phyloP scores from a whole-genome alignment of 2,888 invertebrate genomes.

The Scotopteryx bipunctaria region DNA sequence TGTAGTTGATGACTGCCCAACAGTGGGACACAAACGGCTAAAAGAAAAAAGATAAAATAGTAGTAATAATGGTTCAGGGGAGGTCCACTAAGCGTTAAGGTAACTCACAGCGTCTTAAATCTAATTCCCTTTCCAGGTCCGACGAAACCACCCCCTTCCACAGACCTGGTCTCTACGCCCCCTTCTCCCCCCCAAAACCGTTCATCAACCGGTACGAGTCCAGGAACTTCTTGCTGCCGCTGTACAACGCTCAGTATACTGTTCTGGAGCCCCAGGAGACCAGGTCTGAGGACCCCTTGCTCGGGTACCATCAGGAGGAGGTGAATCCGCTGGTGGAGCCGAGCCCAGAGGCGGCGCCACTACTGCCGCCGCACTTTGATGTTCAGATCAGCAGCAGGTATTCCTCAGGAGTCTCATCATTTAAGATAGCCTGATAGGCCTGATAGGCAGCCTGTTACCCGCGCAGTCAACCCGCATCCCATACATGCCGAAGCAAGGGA shows the following conservation, averaged over 20 bases:
- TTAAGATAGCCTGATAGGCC: too few species aligned
- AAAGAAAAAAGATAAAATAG: too few species aligned
- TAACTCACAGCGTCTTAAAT: too few species aligned
- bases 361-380: slow-evolving; percentile 65
- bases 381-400: slow-evolving; percentile 53
- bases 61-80: too few species aligned
- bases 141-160: slow-evolving; percentile 71
- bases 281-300: slow-evolving; percentile 59
- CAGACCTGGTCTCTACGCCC: slow-evolving; percentile 81
- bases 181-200: slow-evolving; percentile 71
- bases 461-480: too few species aligned
- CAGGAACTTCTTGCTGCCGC: slow-evolving; percentile 62
- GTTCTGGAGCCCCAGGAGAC: slow-evolving; percentile 63
- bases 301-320: slow-evolving; percentile 62
- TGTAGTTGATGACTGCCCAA: too few species aligned
- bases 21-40: too few species aligned
- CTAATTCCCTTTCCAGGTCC: slow-evolving; percentile 46
- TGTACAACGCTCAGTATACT: slow-evolving; percentile 66
- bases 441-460: too few species aligned
- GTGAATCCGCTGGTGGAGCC: slow-evolving; percentile 71
- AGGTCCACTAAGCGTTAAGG: too few species aligned
- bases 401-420: background rate
- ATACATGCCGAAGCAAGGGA: too few species aligned
- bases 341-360: slow-evolving; percentile 49
- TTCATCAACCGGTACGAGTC: slow-evolving; percentile 49